Base-by-base conservation (phyloP, 2,888 invertebrate genomes). In the Aleiodes testaceus region DNA sequence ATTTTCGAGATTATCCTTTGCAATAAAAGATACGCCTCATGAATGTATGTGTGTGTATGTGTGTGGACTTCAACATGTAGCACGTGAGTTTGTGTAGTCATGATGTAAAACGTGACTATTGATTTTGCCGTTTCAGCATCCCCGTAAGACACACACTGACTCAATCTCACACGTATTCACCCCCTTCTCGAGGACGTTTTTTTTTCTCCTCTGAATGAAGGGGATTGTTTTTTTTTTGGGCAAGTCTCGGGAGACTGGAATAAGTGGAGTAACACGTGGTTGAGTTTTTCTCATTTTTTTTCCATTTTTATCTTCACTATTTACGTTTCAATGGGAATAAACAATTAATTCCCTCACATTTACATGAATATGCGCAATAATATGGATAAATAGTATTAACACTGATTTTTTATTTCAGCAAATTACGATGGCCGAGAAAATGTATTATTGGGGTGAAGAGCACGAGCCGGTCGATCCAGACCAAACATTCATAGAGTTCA, bases 381-480 rank as follows among this genome's bases (percentile, higher is more conserved):
- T 26, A 12, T 22, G 7, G 2, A 12, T 5, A 9, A 5, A 49
- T n/a, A 49, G 16, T 49, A 16, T 16, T 49, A n/a, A 49, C 14
- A 5, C n/a, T 14, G 30, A 26, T 55, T 30, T 6, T 20, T n/a
- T 53, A 12, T 30, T 5, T 7, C 22, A 59, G 59, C 18, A 42
- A 59, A 59, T 42, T 5, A 72, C 44, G 16, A 89, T 89, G 88
- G 85, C 89, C 71, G 88, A 88, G 79, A 88, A 88, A 80, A 88
- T 88, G 84, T 89, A 88, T 79, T 87, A 88, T 75, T 89, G 89
- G 88, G 88, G 87, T 36, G 88, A 88, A 74, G 86, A 86, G 74
- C 82, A 81, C 75, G 83, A 83, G 68, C 80, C 81, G n/a, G 81
- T 78, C 7, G 84, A 84, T 73, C 76, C 81, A 30, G 85, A 85